These are phyloP conservation scores for Unio delphinus DNA, from an alignment of 2,888 invertebrate genomes.

Conservation along the genomic window DNA sequence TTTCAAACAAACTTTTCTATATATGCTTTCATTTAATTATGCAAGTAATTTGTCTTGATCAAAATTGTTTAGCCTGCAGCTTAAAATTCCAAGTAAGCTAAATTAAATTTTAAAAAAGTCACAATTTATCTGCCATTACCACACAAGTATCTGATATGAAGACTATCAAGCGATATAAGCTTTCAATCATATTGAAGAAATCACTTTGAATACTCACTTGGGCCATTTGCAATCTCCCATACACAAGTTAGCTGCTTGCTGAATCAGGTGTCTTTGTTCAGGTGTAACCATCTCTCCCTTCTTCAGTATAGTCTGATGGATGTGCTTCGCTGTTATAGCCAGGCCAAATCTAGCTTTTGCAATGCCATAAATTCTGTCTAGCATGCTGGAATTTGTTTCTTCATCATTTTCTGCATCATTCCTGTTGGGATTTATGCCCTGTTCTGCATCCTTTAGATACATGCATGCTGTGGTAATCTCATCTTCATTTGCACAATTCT, in stretches of 20 bases:
- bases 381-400: conserved; percentile 11
- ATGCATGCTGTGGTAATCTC: conserved; percentile 22
- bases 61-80: no score
- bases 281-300: conserved; percentile 6
- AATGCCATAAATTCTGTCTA: conserved; percentile 7
- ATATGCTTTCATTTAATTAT: no score
- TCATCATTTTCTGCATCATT: no score
- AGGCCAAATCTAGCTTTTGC: conserved; percentile 12
- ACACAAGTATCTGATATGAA: no score
- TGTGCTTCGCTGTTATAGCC: conserved; percentile 1
- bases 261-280: conserved; percentile 25
- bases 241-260: conserved; percentile 34
- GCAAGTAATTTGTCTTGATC: no score
- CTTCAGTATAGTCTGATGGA: conserved; percentile 27
- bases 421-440: conserved; percentile 5
- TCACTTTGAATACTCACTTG: conserved; percentile 12
- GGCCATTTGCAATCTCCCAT: conserved; percentile 34
- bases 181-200: no score
- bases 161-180: no score
- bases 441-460: conserved; percentile 16
- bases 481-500: conserved; percentile 12
- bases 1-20: no score
- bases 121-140: no score
- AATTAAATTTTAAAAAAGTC: no score
- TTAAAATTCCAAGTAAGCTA: no score